phyloP scores from a whole-genome alignment of 2,113 vertebrate genomes.

The Channa argus region DNA sequence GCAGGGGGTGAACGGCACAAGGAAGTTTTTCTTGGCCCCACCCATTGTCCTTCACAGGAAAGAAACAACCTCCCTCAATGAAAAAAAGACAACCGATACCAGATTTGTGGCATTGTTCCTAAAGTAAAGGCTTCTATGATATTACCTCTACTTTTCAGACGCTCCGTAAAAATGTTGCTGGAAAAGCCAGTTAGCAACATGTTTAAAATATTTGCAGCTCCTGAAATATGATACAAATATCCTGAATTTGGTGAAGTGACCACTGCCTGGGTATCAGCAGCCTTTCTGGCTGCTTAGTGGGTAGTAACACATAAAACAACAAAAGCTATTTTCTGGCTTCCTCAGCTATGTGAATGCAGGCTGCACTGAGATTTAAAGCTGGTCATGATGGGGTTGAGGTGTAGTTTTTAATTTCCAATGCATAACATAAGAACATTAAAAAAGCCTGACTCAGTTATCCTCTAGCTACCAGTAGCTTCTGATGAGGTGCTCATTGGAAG shows the following conservation, averaged over 20 bases:
- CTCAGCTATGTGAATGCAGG: too few relatives aligned
- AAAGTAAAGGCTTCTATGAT: neutral
- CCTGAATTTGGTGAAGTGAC: neutral
- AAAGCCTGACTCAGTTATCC: too few relatives aligned
- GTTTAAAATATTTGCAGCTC: neutral
- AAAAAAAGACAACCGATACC: neutral
- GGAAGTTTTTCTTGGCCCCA: neutral
- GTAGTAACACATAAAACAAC: too few relatives aligned
- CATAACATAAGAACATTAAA: too few relatives aligned
- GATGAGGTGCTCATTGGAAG: too few relatives aligned
- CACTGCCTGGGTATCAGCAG: too few relatives aligned
- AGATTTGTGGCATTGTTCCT: neutral
- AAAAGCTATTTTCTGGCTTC: too few relatives aligned
- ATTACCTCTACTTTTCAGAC: too few relatives aligned
- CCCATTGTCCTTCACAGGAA: neutral
- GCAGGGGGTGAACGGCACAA: neutral
- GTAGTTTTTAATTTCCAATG: neutral
- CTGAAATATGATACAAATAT: neutral
- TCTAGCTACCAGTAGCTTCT: too few relatives aligned
- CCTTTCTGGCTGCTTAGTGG: too few relatives aligned
- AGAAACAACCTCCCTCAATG: neutral
- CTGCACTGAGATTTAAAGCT: neutral
- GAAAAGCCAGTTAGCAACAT: neutral
- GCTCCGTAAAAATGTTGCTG: neutral
- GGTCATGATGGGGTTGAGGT: neutral